Evolutionary conservation across 2,113 vertebrate species (phyloP).

Genomic region (Plecturocebus donacophilus): DNA sequence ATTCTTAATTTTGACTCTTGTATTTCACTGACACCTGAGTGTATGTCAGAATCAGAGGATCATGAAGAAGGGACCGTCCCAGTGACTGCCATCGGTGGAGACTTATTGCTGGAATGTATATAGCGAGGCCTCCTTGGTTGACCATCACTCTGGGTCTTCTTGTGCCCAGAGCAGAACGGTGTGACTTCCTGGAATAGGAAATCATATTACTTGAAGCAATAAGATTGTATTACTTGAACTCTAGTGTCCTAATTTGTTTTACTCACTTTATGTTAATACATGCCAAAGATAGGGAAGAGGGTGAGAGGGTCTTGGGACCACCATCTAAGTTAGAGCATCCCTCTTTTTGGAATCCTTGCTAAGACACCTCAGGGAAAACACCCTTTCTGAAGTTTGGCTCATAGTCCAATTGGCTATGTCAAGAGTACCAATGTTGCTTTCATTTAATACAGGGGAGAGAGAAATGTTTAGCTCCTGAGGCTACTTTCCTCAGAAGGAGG

Average conservation of each 20-base stretch:
- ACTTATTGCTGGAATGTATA: background rate
- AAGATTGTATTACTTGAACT: background rate
- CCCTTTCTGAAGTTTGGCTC: background rate
- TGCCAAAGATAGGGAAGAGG: background rate
- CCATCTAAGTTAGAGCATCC: background rate
- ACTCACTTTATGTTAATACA: background rate
- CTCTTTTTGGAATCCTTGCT: background rate
- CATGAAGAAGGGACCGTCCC: background rate
- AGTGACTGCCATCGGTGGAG: background rate
- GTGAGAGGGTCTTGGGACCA: background rate
- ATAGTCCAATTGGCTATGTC: background rate
- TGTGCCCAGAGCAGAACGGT: background rate
- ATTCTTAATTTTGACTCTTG: background rate
- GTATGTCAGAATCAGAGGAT: background rate
- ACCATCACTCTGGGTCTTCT: background rate
- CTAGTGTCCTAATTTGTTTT: background rate
- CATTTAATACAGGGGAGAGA: background rate
- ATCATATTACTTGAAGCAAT: background rate
- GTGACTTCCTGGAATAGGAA: background rate
- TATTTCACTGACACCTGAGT: background rate
- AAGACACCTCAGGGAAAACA: background rate
- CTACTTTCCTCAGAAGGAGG: background rate
- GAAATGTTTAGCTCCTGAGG: background rate
- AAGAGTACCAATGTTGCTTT: background rate
- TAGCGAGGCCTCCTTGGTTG: background rate